Conservation (phyloP, 1,140 invertebrate species). For the Drosophila novamexicana region DNA sequence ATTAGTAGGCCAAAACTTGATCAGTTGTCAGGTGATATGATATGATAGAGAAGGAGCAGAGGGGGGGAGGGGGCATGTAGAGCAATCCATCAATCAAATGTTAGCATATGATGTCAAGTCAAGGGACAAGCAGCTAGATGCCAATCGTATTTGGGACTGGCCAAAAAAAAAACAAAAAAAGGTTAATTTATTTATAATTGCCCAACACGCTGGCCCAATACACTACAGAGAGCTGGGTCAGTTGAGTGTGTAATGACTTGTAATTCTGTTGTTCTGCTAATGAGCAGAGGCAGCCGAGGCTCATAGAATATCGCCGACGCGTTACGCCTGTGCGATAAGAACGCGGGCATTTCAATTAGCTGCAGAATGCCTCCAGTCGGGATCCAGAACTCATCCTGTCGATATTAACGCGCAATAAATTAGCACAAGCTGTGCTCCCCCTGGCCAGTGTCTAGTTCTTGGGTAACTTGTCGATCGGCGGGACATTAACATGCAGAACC, state of each 20-base stretch:
- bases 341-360: conserved; percentile 72
- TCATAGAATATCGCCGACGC: conserved; percentile 56
- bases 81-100: conserved; percentile 78
- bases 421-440: conserved; percentile 65
- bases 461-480: conserved; percentile 2
- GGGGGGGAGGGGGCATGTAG: background rate
- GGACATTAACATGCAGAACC: conserved; percentile 57
- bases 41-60: background rate
- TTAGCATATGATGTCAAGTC: conserved; percentile 47
- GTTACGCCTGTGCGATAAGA: conserved; percentile 72
- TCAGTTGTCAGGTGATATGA: conserved; percentile 73
- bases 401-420: conserved; percentile 84
- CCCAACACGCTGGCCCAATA: conserved; percentile 42
- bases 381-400: conserved; percentile 65
- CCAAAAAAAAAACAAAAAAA: conserved; percentile 58
- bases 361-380: background rate
- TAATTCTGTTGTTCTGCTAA: conserved; percentile 77
- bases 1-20: conserved; percentile 41
- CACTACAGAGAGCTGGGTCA: conserved; percentile 21
- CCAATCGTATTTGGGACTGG: conserved; percentile 59
- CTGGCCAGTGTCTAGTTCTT: conserved; percentile 35
- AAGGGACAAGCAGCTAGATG: conserved; percentile 54
- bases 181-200: conserved; percentile 84
- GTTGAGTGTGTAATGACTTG: conserved; percentile 77
- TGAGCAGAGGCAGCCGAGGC: conserved; percentile 42